Evolutionary conservation across 2,113 vertebrate species (phyloP), one percentile per base, ranked within the genome.

Genomic region (Sander lucioperca): DNA sequence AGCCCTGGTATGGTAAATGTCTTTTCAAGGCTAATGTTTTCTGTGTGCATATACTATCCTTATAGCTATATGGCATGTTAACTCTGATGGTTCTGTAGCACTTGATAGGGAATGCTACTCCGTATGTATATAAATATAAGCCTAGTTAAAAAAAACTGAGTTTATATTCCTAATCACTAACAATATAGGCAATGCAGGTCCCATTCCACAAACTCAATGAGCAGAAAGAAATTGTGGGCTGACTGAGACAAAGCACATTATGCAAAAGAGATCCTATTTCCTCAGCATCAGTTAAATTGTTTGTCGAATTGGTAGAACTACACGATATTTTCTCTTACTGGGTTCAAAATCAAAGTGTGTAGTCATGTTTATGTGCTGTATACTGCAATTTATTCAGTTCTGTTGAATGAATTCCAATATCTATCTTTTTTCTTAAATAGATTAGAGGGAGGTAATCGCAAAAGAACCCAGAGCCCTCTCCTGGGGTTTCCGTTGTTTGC

Each of bases 361-460:
- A 63, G 74, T 83, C 16, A 64, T 84, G 61, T 43, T 64, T 57
- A 74, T 71, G 43, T 79, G n/a, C 33, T 77, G 23, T 25, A 33
- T 78, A 68, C 64, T 70, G 19, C 21, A 64, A 21, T 65, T 58
- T 50, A 68, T 77, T 78, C 21, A 69, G 61, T 23, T 75, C 30
- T 74, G 39, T 68, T 67, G 43, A 71, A 82, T 61, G 23, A 50
- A 58, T 63, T 77, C 33, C 21, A 56, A 25, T 51, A 73, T 65
- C 50, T 74, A 53, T 82, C n/a, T 72, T 73, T 86, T 79, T 57
- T 47, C 25, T 16, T 88, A 86, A 85, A 89, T 86, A 74, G 67
- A 90, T 89, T 83, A 83, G 67, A 53, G 69, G 5, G 27, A 82
- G 2, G 59, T 85, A 88, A 84, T 88, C 54, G 54, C 66, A 48